A percentile compares a stretch with the other conserved stretches of the same genome.
phyloP scores from a whole-genome alignment of 1,140 invertebrate species.

The Aphaenogaster ashmeadi region DNA sequence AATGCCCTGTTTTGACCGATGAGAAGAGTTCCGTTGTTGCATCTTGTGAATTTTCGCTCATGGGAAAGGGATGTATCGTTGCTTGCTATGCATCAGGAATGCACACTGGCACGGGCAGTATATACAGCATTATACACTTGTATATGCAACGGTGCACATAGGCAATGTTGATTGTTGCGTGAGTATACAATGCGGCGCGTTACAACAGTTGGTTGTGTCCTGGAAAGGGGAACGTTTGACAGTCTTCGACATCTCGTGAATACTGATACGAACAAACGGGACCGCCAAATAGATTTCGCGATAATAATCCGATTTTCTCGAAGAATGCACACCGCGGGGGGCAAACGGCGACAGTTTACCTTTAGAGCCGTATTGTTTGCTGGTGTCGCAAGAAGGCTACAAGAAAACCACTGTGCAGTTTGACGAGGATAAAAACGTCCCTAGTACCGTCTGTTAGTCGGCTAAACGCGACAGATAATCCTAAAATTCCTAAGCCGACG shows the following conservation, averaged over 20 bases:
- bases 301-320: constrained; percentile 74
- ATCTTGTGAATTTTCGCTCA: constrained; percentile 51
- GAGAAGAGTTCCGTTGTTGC: neutral
- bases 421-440: constrained; percentile 1
- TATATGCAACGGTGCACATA: constrained; percentile 77
- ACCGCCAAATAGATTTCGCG: constrained; percentile 66
- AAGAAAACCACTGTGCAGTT: neutral
- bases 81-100: constrained; percentile 41
- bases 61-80: constrained; percentile 8
- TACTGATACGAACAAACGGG: constrained; percentile 69
- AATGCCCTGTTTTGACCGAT: neutral
- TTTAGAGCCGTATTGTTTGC: constrained; percentile 38
- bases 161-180: constrained; percentile 81
- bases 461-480: neutral
- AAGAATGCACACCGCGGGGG: constrained; percentile 29
- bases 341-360: constrained; percentile 28
- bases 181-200: constrained; percentile 80
- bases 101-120: constrained; percentile 43
- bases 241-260: constrained; percentile 72
- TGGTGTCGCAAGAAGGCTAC: neutral
- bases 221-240: constrained; percentile 67
- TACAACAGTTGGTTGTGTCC: constrained; percentile 71
- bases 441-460: neutral
- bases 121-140: constrained; percentile 74
- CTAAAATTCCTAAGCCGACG: neutral